Base-by-base conservation (phyloP, 2,113 vertebrate species). In the Anoura caudifer region DNA sequence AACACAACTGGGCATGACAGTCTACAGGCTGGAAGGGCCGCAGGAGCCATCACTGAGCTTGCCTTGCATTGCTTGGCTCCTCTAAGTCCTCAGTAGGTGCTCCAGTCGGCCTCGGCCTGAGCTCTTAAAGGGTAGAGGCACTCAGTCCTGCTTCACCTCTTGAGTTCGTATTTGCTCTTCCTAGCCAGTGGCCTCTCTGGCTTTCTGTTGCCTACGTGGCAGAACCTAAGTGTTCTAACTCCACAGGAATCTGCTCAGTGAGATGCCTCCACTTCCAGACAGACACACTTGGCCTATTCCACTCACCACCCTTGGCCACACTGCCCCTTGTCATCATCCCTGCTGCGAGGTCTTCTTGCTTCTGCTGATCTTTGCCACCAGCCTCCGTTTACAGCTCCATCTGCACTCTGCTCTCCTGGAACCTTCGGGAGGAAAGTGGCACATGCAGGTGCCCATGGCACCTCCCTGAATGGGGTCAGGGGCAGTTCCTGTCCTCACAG, bases 361-460 rank as follows among this genome's bases (percentile, higher is more conserved):
- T 15, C 7, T 0, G 1, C 14, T 22, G 16, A 61, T 45, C 26
- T 72, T 28, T 1, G 24, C 24, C n/a, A 4, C 69, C 26, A 1
- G 47, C 38, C 47, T 73, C 26, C 84, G 63, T 84, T 47, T 67
- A 17, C 20, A 54, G 52, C 22, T 50, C 56, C 1, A 0, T 17
- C 47, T 24, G 45, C 75, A 67, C 8, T 2, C 73, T 33, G 7
- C 73, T 50, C 31, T 16, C 56, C 15, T 31, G 31, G 59, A 67
- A 24, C 43, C 16, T 50, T 31, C 0, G 0, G 81, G n/a, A 50
- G 20, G 24, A 14, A 16, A 65, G 33, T 24, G 61, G 90, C 17
- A 11, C 3, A 2, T 72, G 43, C 28, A 22, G 5, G n/a, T 67
- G 15, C 7, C 16, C 22, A 0, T 8, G 33, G n/a, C 1, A 4